phyloP scores from a whole-genome alignment of 2,888 invertebrate genomes.

The Melolontha melolontha region DNA sequence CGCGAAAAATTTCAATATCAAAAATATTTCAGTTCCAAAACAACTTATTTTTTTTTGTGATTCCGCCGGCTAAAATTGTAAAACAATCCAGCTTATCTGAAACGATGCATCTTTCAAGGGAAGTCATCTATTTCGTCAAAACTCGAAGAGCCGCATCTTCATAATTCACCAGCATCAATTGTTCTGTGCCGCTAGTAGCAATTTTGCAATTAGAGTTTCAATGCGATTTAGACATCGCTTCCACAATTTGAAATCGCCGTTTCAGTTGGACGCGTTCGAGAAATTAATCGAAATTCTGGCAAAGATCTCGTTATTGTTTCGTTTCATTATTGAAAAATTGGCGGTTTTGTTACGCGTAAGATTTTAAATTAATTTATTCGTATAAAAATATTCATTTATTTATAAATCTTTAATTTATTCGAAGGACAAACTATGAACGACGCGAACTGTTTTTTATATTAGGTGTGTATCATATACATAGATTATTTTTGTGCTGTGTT shows the following conservation, averaged over 20 bases:
- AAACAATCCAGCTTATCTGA: conserved; percentile 14
- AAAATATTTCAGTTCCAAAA: neutral
- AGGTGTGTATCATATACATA: conserved; percentile 31
- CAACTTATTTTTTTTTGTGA: neutral
- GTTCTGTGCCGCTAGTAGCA: conserved; percentile 22
- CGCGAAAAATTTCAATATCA: no score
- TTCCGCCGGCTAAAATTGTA: neutral
- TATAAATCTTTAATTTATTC: conserved; percentile 21
- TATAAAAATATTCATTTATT: conserved; percentile 1
- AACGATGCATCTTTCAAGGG: conserved; percentile 6
- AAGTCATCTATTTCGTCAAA: conserved; percentile 21
- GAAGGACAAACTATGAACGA: conserved; percentile 28
- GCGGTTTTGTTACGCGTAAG: no score
- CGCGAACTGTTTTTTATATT: conserved; percentile 35
- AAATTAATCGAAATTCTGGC: neutral
- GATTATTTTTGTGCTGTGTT: conserved; percentile 22
- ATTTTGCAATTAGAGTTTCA: conserved; percentile 37
- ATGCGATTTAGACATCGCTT: conserved; percentile 17
- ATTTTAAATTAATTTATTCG: no score
- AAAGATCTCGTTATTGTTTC: conserved; percentile 12
- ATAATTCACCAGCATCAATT: conserved; percentile 34
- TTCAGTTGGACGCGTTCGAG: conserved; percentile 27
- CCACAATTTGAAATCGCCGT: neutral
- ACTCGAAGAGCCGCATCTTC: conserved; percentile 22
- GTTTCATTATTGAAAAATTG: no score